Evolutionary conservation across 92 coral and sea anemone genomes (phyloP).

Genomic region (Pocillopora meandrina): DNA sequence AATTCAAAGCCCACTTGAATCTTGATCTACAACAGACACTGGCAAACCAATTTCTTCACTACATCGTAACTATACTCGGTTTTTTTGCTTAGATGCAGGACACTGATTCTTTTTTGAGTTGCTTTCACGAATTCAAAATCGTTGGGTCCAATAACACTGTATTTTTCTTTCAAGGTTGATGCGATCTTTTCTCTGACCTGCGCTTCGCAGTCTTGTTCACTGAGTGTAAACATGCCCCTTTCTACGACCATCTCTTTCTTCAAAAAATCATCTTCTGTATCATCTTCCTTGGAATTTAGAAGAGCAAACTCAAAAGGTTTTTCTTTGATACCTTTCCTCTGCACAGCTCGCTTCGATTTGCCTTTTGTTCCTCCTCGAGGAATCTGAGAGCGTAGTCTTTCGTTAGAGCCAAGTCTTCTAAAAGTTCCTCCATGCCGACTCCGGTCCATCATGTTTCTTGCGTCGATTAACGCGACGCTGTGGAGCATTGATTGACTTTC

Average conservation of each 20-base stretch:
- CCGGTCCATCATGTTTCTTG: slow-evolving; percentile 25
- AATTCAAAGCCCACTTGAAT: slow-evolving; percentile 58
- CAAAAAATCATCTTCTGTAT: slow-evolving; percentile 27
- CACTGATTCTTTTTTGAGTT: slow-evolving; percentile 58
- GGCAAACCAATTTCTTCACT: slow-evolving; percentile 60
- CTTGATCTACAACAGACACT: slow-evolving; percentile 62
- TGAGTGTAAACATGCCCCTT: slow-evolving; percentile 10
- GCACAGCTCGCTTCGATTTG: slow-evolving; percentile 26
- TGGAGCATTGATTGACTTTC: too few relatives aligned
- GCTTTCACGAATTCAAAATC: slow-evolving; percentile 68
- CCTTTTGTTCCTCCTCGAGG: slow-evolving; percentile 14
- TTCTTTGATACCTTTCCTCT: slow-evolving; percentile 5
- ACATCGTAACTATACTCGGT: slow-evolving; percentile 58
- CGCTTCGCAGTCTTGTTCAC: slow-evolving; percentile 3
- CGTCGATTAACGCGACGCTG: background rate
- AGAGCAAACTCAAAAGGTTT: slow-evolving; percentile 50
- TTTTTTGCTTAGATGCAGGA: slow-evolving; percentile 34
- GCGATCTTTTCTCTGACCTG: background rate
- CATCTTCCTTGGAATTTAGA: slow-evolving; percentile 17
- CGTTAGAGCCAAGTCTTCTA: slow-evolving; percentile 13
- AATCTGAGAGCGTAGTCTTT: slow-evolving; percentile 3
- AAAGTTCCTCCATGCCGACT: slow-evolving; percentile 34
- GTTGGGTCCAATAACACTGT: slow-evolving; percentile 35
- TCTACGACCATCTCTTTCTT: slow-evolving; percentile 23
- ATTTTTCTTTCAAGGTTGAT: slow-evolving; percentile 40